A percentile compares a stretch with the other conserved stretches of the same genome.
Evolutionary conservation across 2,888 invertebrate genomes (phyloP).

Genomic region (Podotricha telesiphe): DNA sequence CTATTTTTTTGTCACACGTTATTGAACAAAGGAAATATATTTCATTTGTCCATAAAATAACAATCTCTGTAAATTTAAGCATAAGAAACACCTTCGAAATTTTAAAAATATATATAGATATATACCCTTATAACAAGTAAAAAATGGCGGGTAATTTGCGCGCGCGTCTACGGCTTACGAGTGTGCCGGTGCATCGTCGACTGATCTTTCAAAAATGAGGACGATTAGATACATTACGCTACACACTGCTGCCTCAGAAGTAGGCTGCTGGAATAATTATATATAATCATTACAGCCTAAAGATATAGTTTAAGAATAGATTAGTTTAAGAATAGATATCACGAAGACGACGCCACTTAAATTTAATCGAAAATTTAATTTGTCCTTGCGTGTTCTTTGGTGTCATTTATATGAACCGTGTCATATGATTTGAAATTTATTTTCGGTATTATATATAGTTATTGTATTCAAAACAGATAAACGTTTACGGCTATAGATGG

Average conservation of each 20-base stretch:
- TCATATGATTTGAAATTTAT: too few species aligned
- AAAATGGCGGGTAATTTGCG: slow-evolving; percentile 22
- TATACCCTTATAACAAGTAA: slow-evolving; percentile 6
- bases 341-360: slow-evolving; percentile 7
- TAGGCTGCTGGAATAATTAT: slow-evolving; percentile 17
- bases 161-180: slow-evolving; percentile 32
- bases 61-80: background rate
- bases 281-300: background rate
- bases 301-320: background rate
- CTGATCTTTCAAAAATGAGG: background rate
- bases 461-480: too few species aligned
- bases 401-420: too few species aligned
- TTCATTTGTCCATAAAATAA: background rate
- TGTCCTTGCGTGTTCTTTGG: background rate
- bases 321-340: background rate
- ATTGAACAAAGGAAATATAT: too few species aligned
- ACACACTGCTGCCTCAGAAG: slow-evolving; percentile 25
- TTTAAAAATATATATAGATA: background rate
- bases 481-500: too few species aligned
- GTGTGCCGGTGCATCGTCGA: slow-evolving; percentile 30
- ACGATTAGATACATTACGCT: background rate
- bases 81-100: background rate
- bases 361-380: slow-evolving; percentile 13
- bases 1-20: background rate
- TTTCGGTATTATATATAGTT: too few species aligned